Conservation (phyloP, 2,113 vertebrate genomes). For the Fukomys damarensis region DNA sequence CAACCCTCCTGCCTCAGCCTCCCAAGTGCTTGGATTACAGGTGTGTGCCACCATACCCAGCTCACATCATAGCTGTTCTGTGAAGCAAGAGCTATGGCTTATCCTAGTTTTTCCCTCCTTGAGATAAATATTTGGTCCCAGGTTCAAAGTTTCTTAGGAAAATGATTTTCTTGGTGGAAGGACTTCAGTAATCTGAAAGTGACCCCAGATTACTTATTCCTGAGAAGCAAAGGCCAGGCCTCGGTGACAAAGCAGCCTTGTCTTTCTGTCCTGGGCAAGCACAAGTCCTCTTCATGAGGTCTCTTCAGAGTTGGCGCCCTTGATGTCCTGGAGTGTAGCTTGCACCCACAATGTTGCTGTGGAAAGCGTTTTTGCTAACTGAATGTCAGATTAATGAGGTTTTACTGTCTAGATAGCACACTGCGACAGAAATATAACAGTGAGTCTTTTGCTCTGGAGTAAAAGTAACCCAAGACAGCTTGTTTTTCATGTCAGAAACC, state of each 20-base stretch:
- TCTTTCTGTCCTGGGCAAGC: conserved; percentile 37
- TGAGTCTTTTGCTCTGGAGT: not conserved
- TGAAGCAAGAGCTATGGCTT: not conserved
- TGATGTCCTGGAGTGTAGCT: not conserved
- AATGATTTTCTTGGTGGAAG: not conserved
- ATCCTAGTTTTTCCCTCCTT: not conserved
- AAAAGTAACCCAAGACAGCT: not conserved
- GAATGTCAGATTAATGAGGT: conserved; percentile 53
- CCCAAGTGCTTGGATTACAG: no score
- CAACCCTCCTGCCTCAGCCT: no score
- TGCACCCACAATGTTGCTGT: not conserved
- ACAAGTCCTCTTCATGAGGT: not conserved
- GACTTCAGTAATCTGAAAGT: conserved; percentile 19
- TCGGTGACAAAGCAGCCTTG: not conserved
- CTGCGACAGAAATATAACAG: conserved; percentile 53
- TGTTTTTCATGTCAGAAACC: conserved; percentile 10
- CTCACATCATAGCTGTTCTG: not conserved
- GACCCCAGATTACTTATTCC: not conserved
- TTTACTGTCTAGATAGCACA: conserved; percentile 24
- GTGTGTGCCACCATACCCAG: no score
- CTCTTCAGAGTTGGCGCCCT: not conserved
- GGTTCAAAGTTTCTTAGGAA: not conserved
- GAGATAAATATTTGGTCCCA: conserved; percentile 4
- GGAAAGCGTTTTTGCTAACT: conserved; percentile 49
- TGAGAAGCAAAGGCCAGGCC: not conserved